Conservation (phyloP, 2,888 invertebrate genomes). For the Parnassius smintheus region DNA sequence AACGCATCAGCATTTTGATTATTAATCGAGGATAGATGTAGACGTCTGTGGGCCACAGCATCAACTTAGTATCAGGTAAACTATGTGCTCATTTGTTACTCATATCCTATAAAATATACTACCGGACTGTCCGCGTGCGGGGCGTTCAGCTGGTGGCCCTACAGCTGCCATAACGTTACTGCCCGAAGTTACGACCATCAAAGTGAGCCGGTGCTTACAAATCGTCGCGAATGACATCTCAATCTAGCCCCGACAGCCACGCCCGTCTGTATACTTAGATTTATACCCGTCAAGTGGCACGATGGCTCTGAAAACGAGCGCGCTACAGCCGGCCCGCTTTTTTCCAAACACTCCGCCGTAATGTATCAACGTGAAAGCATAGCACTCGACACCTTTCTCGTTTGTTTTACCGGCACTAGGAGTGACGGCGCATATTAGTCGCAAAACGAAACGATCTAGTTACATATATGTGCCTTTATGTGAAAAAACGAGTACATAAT, state of each 20-base stretch:
- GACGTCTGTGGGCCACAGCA: too few relatives aligned
- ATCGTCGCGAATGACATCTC: slow-evolving; percentile 50
- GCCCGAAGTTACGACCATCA: slow-evolving; percentile 22
- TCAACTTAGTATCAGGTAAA: too few relatives aligned
- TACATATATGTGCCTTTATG: neutral
- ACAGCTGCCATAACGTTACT: slow-evolving; percentile 7
- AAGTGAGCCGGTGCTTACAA: slow-evolving; percentile 35
- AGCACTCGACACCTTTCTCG: slow-evolving; percentile 23
- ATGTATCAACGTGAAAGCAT: slow-evolving; percentile 29
- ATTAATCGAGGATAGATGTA: too few relatives aligned
- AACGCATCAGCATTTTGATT: too few relatives aligned
- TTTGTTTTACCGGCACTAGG: slow-evolving; percentile 14
- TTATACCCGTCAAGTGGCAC: slow-evolving; percentile 39
- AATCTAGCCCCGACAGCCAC: slow-evolving; percentile 42
- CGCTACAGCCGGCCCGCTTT: slow-evolving; percentile 33
- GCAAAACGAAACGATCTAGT: slow-evolving; percentile 4
- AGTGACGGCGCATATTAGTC: slow-evolving; percentile 20
- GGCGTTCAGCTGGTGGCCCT: neutral
- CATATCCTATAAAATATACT: neutral
- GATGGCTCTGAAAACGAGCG: slow-evolving; percentile 34
- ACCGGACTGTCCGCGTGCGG: slow-evolving; percentile 3
- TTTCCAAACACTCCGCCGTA: slow-evolving; percentile 38
- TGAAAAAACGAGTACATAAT: too few relatives aligned
- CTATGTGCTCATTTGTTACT: too few relatives aligned
- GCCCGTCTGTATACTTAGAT: slow-evolving; percentile 33